Evolutionary conservation across 2,113 vertebrate genomes (phyloP).

Genomic region (Lichenostomus cassidix): DNA sequence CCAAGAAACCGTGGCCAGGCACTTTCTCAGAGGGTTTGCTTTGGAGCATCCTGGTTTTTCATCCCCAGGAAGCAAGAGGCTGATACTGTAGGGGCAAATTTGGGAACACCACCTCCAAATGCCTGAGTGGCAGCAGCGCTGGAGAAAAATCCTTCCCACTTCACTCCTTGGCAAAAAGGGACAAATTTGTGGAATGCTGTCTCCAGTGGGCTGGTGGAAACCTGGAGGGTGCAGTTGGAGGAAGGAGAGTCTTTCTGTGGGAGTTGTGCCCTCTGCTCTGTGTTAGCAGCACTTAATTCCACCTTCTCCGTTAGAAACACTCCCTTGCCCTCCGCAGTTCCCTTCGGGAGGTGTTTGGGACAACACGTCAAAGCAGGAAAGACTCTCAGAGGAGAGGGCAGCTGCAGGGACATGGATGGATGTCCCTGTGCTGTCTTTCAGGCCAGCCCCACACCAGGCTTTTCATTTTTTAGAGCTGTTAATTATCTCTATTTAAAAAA

Average conservation of each 20-base stretch:
- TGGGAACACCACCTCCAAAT: not conserved
- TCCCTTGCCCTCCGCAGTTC: not conserved
- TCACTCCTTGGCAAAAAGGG: not conserved
- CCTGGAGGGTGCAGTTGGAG: not conserved
- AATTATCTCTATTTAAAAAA: not conserved
- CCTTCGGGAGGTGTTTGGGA: constrained; percentile 13
- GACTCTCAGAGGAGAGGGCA: not conserved
- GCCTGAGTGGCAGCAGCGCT: not conserved
- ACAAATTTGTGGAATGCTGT: not conserved
- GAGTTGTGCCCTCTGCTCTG: not conserved
- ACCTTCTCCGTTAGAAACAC: not conserved
- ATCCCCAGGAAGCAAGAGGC: too few relatives aligned
- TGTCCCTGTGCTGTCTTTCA: not conserved
- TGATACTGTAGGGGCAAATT: not conserved
- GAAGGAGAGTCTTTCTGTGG: not conserved
- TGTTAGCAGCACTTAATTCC: constrained; percentile 34
- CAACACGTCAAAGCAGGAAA: constrained; percentile 19
- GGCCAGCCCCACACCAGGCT: not conserved
- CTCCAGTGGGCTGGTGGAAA: not conserved
- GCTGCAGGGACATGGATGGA: not conserved
- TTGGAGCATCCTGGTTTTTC: not conserved
- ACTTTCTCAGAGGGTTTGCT: not conserved
- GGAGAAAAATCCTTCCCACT: not conserved
- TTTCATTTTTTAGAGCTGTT: not conserved
- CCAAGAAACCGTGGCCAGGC: too few relatives aligned